Conservation (phyloP, 1,140 invertebrate genomes). For the Drosophila paulistorum region DNA sequence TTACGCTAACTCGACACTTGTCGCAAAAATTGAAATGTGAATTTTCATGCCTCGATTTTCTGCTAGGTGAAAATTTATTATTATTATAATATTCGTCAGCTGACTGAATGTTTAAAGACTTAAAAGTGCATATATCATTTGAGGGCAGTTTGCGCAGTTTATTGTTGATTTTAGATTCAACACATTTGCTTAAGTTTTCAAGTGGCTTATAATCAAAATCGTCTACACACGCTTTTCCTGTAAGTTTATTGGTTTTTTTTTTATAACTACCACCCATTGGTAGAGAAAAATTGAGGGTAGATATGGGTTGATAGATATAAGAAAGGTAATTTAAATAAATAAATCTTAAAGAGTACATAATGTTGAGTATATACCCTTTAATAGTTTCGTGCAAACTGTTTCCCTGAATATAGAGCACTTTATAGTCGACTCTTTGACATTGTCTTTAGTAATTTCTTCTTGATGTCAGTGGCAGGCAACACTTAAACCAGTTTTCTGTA, state of each 20-base stretch:
- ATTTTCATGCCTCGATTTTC: constrained; percentile 26
- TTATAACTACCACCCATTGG: too few species aligned
- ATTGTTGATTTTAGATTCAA: constrained; percentile 15
- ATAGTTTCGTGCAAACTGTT: too few species aligned
- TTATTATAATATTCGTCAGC: constrained; percentile 8
- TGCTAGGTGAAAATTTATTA: constrained; percentile 21
- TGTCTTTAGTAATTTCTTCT: not conserved
- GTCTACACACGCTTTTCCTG: constrained; percentile 39
- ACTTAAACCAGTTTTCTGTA: constrained; percentile 13
- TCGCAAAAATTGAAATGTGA: constrained; percentile 36
- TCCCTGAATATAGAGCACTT: not conserved
- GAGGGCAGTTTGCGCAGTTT: constrained; percentile 5
- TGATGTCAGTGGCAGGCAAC: constrained; percentile 1
- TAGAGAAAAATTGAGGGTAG: too few species aligned
- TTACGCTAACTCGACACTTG: constrained; percentile 73
- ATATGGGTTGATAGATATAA: too few species aligned
- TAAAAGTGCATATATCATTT: constrained; percentile 11
- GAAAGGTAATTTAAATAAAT: too few species aligned
- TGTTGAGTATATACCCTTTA: too few species aligned
- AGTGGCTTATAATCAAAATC: constrained; percentile 52
- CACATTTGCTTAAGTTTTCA: constrained; percentile 21
- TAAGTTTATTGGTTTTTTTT: constrained; percentile 32
- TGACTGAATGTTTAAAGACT: constrained; percentile 3
- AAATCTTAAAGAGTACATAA: too few species aligned
- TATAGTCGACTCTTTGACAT: not conserved